These are phyloP conservation scores for Eledone cirrhosa DNA, from an alignment of 2,888 invertebrate species.

Conservation along the genomic window DNA sequence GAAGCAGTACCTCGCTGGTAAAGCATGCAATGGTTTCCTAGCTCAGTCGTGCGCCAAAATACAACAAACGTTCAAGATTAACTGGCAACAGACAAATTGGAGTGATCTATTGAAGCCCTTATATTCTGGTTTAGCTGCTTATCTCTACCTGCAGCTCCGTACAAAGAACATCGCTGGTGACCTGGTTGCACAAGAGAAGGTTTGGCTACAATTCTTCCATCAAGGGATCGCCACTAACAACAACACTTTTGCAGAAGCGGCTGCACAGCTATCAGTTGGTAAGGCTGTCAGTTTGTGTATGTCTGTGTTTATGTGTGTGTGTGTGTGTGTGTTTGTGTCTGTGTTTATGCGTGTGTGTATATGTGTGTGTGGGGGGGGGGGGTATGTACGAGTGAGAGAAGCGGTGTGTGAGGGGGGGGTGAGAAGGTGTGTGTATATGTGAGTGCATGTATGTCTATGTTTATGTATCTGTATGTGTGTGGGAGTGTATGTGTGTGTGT, in stretches of 20 bases:
- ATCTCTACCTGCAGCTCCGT: background rate
- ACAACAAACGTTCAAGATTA: background rate
- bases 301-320: no score
- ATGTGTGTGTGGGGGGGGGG: no score
- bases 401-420: no score
- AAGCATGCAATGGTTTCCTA: background rate
- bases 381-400: no score
- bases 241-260: background rate
- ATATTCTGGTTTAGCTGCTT: background rate
- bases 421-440: no score
- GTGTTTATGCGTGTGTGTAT: no score
- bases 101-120: slow-evolving; percentile 8
- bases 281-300: no score
- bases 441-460: no score
- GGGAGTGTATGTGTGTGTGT: no score
- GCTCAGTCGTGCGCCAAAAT: background rate
- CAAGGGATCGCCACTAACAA: background rate
- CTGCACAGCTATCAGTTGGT: background rate
- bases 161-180: background rate
- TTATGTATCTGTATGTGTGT: no score
- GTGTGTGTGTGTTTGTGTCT: no score
- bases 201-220: background rate
- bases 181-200: background rate
- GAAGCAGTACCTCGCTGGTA: background rate
- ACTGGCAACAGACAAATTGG: slow-evolving; percentile 2